Evolutionary conservation across 2,113 vertebrate genomes (phyloP).

Genomic region (Aramus guarauna): DNA sequence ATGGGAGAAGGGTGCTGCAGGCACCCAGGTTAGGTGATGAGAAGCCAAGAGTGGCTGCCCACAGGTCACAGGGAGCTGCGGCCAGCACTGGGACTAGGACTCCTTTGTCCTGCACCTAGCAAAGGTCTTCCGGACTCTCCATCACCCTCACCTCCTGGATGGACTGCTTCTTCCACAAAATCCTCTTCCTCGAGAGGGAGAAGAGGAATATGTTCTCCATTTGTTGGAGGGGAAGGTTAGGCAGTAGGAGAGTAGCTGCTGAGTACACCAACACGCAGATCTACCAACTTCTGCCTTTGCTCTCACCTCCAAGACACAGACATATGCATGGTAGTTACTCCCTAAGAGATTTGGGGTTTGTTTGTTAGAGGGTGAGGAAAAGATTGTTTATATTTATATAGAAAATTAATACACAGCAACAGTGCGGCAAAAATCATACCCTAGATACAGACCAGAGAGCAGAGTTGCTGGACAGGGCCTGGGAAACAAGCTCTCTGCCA

Average conservation of each 20-base stretch:
- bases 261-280: not conserved
- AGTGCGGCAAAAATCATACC: not conserved
- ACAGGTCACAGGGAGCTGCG: not conserved
- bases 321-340: not conserved
- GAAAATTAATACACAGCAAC: not conserved
- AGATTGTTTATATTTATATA: not conserved
- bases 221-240: not conserved
- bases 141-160: not conserved
- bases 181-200: not conserved
- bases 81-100: not conserved
- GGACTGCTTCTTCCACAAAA: not conserved
- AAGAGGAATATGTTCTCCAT: not conserved
- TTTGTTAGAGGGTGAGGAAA: not conserved
- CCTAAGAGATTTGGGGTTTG: not conserved
- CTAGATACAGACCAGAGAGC: not conserved
- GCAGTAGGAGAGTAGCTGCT: not conserved
- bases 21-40: not conserved
- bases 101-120: not conserved
- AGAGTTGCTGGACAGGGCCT: not conserved
- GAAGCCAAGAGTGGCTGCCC: not conserved
- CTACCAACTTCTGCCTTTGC: not conserved
- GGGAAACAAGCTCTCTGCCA: not conserved
- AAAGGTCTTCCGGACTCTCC: not conserved
- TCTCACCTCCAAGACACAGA: not conserved
- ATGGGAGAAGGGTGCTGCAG: not conserved